phyloP scores from a whole-genome alignment of 2,888 invertebrate species.

The Cactoblastis cactorum region DNA sequence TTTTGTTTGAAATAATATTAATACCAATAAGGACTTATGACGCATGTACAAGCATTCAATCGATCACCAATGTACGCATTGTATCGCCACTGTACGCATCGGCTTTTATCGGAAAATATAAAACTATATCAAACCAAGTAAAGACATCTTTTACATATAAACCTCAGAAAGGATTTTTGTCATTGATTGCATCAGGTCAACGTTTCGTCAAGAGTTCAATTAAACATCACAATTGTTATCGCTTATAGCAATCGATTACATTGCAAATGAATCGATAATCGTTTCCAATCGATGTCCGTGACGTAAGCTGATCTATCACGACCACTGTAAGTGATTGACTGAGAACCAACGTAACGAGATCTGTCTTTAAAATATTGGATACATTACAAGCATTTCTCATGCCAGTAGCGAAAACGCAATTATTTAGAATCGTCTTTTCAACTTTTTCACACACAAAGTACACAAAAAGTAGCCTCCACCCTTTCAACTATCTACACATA shows the following conservation, averaged over 20 bases:
- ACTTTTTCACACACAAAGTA: no score
- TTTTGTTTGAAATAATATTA: no score
- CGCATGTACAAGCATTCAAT: no score
- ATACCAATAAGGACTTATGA: no score
- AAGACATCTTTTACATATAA: no score
- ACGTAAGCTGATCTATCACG: slow-evolving; percentile 57
- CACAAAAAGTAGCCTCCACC: no score
- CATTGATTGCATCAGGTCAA: not conserved
- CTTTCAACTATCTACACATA: no score
- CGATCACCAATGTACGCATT: no score
- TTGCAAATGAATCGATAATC: slow-evolving; percentile 46
- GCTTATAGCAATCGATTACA: slow-evolving; percentile 35
- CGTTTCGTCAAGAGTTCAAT: slow-evolving; percentile 6
- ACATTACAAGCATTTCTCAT: not conserved
- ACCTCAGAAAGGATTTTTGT: not conserved
- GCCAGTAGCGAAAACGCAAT: not conserved
- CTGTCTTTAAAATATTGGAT: slow-evolving; percentile 1
- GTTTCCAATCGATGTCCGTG: slow-evolving; percentile 30
- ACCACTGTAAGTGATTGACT: slow-evolving; percentile 30
- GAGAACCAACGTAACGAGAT: not conserved
- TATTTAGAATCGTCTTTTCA: not conserved
- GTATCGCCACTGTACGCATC: no score
- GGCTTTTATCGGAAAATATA: no score
- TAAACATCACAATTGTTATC: slow-evolving; percentile 11
- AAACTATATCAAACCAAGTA: no score